A percentile compares a stretch with the other conserved stretches of the same genome.
Evolutionary conservation across 2,888 invertebrate genomes (phyloP).

Genomic region (Chrysolina americana): DNA sequence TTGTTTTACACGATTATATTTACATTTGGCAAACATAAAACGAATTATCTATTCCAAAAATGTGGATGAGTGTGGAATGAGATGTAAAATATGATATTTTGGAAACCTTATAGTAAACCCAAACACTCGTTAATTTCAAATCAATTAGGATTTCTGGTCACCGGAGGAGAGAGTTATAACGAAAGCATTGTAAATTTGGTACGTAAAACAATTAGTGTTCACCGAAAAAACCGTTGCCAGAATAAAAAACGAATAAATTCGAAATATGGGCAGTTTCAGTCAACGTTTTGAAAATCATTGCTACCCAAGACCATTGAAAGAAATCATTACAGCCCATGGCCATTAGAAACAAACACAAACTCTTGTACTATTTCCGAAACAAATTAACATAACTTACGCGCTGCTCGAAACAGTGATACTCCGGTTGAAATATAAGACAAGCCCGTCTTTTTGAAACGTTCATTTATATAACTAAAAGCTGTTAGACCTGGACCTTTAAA

Average conservation of each 20-base stretch:
- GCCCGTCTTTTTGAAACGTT: constrained; percentile 23
- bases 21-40: no score
- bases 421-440: constrained; percentile 42
- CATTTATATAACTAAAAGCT: constrained; percentile 30
- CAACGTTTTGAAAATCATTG: constrained; percentile 19
- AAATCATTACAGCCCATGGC: constrained; percentile 22
- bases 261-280: constrained; percentile 13
- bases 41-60: no score
- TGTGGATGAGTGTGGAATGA: no score
- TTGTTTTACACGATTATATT: no score
- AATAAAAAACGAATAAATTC: constrained; percentile 7
- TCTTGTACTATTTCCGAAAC: constrained; percentile 45
- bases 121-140: no score
- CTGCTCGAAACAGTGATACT: constrained; percentile 39
- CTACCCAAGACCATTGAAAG: constrained; percentile 22
- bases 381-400: constrained; percentile 50
- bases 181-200: background rate
- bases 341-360: constrained; percentile 29
- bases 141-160: no score
- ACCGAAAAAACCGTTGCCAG: background rate
- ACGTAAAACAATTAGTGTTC: constrained; percentile 3
- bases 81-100: no score
- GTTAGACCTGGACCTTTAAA: constrained; percentile 2
- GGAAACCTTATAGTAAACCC: no score
- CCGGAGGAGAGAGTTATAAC: no score